Conservation (phyloP, 37 sponge, comb jelly and placozoan species). For the Agelas oroides region DNA sequence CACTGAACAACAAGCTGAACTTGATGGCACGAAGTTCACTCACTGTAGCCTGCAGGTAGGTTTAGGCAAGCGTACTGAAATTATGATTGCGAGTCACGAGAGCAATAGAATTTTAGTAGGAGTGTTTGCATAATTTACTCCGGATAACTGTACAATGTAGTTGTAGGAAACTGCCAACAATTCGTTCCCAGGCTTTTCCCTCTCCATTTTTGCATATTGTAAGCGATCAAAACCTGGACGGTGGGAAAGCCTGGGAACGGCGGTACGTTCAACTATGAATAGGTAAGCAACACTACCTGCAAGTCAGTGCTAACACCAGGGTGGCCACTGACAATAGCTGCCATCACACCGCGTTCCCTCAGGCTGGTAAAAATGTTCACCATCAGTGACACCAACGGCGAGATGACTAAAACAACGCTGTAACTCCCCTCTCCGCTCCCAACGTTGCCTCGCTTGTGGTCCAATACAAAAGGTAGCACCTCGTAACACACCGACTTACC, state of each 20-base stretch:
- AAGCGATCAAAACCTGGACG: too few species aligned
- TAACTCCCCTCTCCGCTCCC: too few species aligned
- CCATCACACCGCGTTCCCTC: not conserved
- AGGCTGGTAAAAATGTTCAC: conserved; percentile 30
- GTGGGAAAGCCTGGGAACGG: too few species aligned
- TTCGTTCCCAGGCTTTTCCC: too few species aligned
- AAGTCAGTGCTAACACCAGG: not conserved
- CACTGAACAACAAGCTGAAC: conserved; percentile 27
- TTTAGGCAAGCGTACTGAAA: not conserved
- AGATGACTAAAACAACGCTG: conserved; percentile 5
- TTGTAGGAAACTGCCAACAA: too few species aligned
- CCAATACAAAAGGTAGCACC: conserved; percentile 31
- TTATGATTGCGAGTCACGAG: too few species aligned
- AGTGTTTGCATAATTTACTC: too few species aligned
- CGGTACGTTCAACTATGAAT: too few species aligned
- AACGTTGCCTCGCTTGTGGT: not conserved
- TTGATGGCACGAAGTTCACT: not conserved
- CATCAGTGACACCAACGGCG: conserved; percentile 54
- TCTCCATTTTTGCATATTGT: too few species aligned
- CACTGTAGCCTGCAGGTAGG: not conserved
- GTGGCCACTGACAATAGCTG: conserved; percentile 1
- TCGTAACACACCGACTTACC: conserved; percentile 46
- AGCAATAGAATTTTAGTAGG: too few species aligned
- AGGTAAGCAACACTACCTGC: too few species aligned
- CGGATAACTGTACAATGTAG: too few species aligned